Evolutionary conservation across 2,888 invertebrate genomes (phyloP), one percentile per base, ranked within the genome.

Genomic region (Tenthredo scrophulariae): DNA sequence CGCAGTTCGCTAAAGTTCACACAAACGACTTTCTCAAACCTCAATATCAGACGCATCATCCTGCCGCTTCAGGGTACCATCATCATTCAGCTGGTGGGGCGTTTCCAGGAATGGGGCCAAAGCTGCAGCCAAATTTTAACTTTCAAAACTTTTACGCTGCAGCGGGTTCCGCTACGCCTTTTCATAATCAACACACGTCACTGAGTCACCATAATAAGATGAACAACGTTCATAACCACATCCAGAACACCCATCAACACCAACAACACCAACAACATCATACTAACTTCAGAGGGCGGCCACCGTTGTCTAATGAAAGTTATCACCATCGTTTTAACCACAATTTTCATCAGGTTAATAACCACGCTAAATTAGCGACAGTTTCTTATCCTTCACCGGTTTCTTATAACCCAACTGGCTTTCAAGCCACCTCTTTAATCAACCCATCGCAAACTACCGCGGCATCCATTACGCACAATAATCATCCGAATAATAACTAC

Each of bases 101-200:
- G 62, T 84, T 58, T 65, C 85, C 86, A 26, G 67, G 43, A 46
- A 67, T 83, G 67, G 83, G 67, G 46, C 46, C 67, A 29, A 67
- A 67, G 15, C 62, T 50, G 62, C 65, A 77, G n/a, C 54, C 88
- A 0, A 89, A 88, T 83, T 91, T 90, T 43, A 90, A 89, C 7
- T 90, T 90, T 79, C 88, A 91, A 10, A 87, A 89, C 75, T 91
- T 91, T 50, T 92, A 91, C 85, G 89, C 86, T 86, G 40, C 77
- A 80, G 26, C 80, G 77, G 26, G 77, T 46, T 54, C 85, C 43
- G 22, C 85, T 58, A 10, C 84, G 33, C 83, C 88, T 2, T 89
- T 88, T 33, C 86, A 67, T n/a, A 62, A n/a, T 33, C 83, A 83
- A 67, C 83, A 83, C 29, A 33, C 74, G 0, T n/a, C 80, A 22